Percentiles rank a stretch among this genome's conserved stretches.
These are phyloP conservation scores for Salvelinus sp. DNA, from an alignment of 2,113 vertebrate genomes.

Conservation along the genomic window DNA sequence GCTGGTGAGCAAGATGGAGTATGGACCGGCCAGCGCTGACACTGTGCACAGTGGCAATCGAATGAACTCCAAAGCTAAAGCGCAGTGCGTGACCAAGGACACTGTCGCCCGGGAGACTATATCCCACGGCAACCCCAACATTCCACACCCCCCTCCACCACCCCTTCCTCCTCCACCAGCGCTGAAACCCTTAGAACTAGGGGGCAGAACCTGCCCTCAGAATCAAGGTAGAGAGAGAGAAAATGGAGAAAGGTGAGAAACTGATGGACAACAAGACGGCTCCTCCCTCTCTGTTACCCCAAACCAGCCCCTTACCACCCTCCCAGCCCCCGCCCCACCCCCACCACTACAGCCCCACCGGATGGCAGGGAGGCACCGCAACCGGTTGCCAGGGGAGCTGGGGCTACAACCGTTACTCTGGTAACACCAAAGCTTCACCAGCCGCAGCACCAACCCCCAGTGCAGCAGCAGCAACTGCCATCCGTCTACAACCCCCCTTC, in stretches of 20 bases:
- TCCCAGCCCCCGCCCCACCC: constrained; percentile 65
- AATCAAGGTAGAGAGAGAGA: constrained; percentile 82
- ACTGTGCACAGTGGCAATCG: constrained; percentile 56
- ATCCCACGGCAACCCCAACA: constrained; percentile 70
- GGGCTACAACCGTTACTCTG: constrained; percentile 77
- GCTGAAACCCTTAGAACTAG: constrained; percentile 83
- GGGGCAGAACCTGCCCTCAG: constrained; percentile 68
- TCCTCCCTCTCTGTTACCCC: constrained; percentile 72
- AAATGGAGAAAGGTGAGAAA: constrained; percentile 80
- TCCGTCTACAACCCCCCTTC: constrained; percentile 80
- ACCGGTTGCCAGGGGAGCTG: constrained; percentile 72
- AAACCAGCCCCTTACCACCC: constrained; percentile 66
- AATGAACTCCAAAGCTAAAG: constrained; percentile 71
- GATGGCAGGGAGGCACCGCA: constrained; percentile 74
- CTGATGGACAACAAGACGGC: constrained; percentile 67
- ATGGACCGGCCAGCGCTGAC: constrained; percentile 53
- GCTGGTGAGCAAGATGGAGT: constrained; percentile 75
- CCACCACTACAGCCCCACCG: constrained; percentile 76
- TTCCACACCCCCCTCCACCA: constrained; percentile 73
- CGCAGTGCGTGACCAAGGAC: constrained; percentile 71
- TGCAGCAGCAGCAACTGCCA: constrained; percentile 79
- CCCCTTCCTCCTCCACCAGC: constrained; percentile 91
- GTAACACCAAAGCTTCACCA: constrained; percentile 76
- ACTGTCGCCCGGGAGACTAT: constrained; percentile 69
- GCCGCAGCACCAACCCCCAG: constrained; percentile 73